phyloP scores from a whole-genome alignment of 1,140 invertebrate species.

The Grapholita molesta region DNA sequence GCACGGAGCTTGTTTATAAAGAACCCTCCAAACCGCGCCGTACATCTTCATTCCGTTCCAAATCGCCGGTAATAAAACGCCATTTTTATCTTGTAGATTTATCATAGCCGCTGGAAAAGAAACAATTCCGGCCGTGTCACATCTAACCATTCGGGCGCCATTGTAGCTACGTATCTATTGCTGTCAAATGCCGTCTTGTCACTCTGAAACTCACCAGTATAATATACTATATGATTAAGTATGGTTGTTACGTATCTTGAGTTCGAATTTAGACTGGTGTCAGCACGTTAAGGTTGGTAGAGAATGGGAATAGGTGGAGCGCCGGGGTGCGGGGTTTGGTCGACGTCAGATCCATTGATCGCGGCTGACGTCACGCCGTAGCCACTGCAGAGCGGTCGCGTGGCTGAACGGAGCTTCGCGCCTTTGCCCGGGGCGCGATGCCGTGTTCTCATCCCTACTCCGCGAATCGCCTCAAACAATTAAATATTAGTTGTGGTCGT shows the following conservation, averaged over 20 bases:
- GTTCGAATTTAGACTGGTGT: neutral
- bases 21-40: neutral
- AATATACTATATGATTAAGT: neutral
- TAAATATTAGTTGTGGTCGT: neutral
- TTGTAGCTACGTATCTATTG: neutral
- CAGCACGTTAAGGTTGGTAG: constrained; percentile 16
- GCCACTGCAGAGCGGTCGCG: constrained; percentile 36
- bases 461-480: neutral
- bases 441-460: neutral
- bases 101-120: constrained; percentile 3
- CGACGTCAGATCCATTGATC: constrained; percentile 56
- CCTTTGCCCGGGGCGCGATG: constrained; percentile 32
- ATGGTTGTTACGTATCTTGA: neutral
- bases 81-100: constrained; percentile 7
- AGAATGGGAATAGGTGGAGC: neutral
- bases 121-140: constrained; percentile 11
- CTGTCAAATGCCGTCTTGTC: too few relatives aligned
- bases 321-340: constrained; percentile 14
- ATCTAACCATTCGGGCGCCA: neutral
- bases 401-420: constrained; percentile 22
- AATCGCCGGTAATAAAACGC: constrained; percentile 12
- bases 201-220: neutral
- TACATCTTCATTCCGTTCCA: constrained; percentile 15
- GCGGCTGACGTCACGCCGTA: constrained; percentile 43
- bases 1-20: constrained; percentile 4